Evolutionary conservation across 2,888 invertebrate genomes (phyloP), one percentile per base, ranked within the genome.

Genomic region (Alloplasta piceator): DNA sequence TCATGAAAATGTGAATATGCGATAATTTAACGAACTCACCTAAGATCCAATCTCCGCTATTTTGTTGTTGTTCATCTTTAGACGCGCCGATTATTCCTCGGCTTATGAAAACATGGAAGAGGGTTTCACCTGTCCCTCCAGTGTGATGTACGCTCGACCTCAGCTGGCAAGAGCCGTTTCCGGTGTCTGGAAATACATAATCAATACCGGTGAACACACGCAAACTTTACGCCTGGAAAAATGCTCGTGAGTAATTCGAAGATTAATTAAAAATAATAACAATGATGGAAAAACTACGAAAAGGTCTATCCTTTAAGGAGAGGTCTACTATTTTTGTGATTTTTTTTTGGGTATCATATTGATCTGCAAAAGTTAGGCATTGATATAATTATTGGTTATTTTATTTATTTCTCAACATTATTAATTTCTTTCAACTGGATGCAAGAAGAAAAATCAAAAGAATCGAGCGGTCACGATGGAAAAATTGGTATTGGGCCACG

Each of bases 121-220:
- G 1, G 96, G 96, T 0, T 96, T 95, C 89, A 95, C 97, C 93
- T 97, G 97, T 86, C 95, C 96, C 0, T 96, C 96, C 68, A 94
- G 95, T 2, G 95, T 97, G 50, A 95, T 96, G 85, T 96, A 96
- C 88, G 97, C 96, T 0, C 93, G 96, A 9, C 97, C 97, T 0
- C 97, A 97, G 90, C 94, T 96, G 79, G 97, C 97, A 0, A 93
- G 96, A 67, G 96, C 96, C 0, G 96, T 96, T 0, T 95, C 95
- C 0, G 97, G 97, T 0, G 94, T 95, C 85, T 97, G 97, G 97
- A 97, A 97, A 89, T 97, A 95, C 89, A 96, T 97, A 84, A 97
- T 97, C 60, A 97, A 97, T 87, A 96, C 97, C 0, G 96, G 96
- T 0, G 96, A 96, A 82, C 96, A 97, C 87, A 96, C 96, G 6